Conservation (phyloP, 2,797 vertebrate species). For the Poecilia picta region DNA sequence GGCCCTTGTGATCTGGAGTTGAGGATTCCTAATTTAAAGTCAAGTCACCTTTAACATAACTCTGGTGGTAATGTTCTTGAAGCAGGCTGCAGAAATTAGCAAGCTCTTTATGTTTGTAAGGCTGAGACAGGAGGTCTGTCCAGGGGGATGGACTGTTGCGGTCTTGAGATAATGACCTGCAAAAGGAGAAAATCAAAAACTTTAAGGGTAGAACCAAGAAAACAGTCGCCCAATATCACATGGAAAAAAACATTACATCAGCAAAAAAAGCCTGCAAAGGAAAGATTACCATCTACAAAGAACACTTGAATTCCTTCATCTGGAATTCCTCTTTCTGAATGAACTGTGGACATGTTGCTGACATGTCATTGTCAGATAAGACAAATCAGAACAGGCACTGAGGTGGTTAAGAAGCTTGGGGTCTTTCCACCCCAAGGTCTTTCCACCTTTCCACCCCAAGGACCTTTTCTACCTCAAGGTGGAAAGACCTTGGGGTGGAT, state of each 20-base stretch:
- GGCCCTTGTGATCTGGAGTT: too few species aligned
- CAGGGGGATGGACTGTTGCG: conserved; percentile 85
- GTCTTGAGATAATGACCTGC: conserved; percentile 90
- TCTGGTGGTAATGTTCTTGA: conserved; percentile 95
- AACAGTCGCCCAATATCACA: not conserved
- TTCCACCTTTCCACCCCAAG: too few species aligned
- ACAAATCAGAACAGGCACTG: too few species aligned
- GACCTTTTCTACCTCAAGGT: too few species aligned
- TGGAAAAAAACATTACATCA: not conserved
- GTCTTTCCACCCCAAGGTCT: too few species aligned
- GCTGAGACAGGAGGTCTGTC: conserved; percentile 84
- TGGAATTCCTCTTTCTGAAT: not conserved
- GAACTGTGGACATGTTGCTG: too few species aligned
- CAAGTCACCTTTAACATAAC: conserved; percentile 75
- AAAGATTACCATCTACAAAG: not conserved
- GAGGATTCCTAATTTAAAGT: not conserved
- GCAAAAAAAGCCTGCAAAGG: not conserved
- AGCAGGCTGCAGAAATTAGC: conserved; percentile 90
- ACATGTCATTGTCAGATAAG: too few species aligned
- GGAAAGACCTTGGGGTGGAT: too few species aligned
- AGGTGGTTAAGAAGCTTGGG: too few species aligned
- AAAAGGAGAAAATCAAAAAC: conserved; percentile 12
- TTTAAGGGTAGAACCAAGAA: not conserved
- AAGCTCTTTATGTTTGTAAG: conserved; percentile 90
- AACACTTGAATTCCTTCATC: not conserved